These are phyloP conservation scores for Phalacrocorax aristotelis DNA, from an alignment of 2,113 vertebrate species.

Conservation along the genomic window DNA sequence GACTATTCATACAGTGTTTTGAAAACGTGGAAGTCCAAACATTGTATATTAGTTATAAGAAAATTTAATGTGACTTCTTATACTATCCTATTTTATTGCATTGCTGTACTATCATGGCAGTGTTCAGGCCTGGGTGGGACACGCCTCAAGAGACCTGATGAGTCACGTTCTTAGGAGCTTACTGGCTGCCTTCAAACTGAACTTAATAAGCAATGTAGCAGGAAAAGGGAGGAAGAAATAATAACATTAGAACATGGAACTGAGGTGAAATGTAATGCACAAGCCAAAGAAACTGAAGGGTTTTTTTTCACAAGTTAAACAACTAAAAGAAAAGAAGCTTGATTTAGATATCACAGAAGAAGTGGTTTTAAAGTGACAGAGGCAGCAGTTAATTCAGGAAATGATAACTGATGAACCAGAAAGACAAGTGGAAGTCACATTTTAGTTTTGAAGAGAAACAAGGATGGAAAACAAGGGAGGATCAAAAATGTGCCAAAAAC, in stretches of 20 bases:
- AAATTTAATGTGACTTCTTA: background rate
- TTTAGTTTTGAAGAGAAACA: background rate
- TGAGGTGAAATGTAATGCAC: background rate
- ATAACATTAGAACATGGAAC: background rate
- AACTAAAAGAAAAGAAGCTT: background rate
- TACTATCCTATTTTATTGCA: background rate
- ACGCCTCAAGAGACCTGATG: background rate
- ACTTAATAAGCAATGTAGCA: background rate
- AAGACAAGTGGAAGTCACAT: background rate
- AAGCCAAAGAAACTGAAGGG: background rate
- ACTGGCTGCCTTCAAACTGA: background rate
- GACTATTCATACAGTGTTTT: background rate
- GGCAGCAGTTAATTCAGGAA: background rate
- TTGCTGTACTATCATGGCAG: background rate
- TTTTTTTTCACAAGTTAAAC: background rate
- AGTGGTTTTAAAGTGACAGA: background rate
- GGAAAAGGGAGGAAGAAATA: background rate
- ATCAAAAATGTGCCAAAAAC: background rate
- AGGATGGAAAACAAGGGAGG: background rate
- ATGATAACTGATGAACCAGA: background rate
- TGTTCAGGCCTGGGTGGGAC: background rate
- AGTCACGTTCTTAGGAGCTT: background rate
- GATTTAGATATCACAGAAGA: background rate
- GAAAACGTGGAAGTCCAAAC: background rate
- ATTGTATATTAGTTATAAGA: background rate